phyloP scores from a whole-genome alignment of 2,797 vertebrate species.

The Myiotriccus ornatus region DNA sequence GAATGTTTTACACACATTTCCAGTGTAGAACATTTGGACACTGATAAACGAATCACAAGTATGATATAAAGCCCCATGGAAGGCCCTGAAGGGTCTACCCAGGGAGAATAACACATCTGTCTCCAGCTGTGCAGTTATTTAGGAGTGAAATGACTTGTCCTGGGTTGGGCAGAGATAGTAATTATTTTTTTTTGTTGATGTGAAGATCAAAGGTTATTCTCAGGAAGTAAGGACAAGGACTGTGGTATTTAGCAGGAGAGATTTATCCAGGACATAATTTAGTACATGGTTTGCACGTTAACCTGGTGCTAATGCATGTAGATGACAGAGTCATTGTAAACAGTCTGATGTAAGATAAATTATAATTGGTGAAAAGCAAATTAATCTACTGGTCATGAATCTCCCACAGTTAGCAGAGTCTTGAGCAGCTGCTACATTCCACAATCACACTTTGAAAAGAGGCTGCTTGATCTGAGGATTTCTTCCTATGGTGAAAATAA shows the following conservation, averaged over 20 bases:
- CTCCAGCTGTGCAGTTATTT: constrained; percentile 78
- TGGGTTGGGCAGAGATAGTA: constrained; percentile 65
- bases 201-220: constrained; percentile 79
- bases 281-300: constrained; percentile 70
- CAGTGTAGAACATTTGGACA: constrained; percentile 76
- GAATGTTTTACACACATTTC: constrained; percentile 82
- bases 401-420: constrained; percentile 51
- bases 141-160: constrained; percentile 64
- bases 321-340: constrained; percentile 75
- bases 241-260: constrained; percentile 67
- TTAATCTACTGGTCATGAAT: constrained; percentile 69
- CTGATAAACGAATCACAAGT: constrained; percentile 84
- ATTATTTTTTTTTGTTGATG: constrained; percentile 79
- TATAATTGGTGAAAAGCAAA: constrained; percentile 74
- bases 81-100: constrained; percentile 67
- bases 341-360: constrained; percentile 70
- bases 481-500: constrained; percentile 5
- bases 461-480: constrained; percentile 1
- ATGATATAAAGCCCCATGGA: constrained; percentile 76
- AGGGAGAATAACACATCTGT: constrained; percentile 76
- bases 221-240: constrained; percentile 65
- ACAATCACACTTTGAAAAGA: constrained; percentile 51
- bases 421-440: constrained; percentile 45
- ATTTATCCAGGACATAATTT: constrained; percentile 70
- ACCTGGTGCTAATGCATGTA: constrained; percentile 72